A percentile compares a stretch with the other conserved stretches of the same genome.
phyloP scores from a whole-genome alignment of 2,113 vertebrate species.

The Gallinago jamesoni region DNA sequence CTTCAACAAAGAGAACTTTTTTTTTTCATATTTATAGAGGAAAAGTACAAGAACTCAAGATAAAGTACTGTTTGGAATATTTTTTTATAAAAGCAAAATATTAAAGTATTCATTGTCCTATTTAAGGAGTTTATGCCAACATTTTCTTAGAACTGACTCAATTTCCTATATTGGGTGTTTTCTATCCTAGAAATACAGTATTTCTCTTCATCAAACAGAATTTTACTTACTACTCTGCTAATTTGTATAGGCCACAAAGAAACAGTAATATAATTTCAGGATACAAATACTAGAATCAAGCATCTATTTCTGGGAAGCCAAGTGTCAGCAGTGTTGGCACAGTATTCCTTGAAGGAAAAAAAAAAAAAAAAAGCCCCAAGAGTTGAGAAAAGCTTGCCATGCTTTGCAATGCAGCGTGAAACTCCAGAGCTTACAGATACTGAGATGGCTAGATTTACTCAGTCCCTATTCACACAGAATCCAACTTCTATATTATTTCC shows the following conservation, averaged over 20 bases:
- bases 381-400: neutral
- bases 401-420: neutral
- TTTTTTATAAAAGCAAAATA: neutral
- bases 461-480: neutral
- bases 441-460: neutral
- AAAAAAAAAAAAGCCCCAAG: fast-evolving
- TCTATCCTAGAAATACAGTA: neutral
- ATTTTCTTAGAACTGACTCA: neutral
- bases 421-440: neutral
- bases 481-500: neutral
- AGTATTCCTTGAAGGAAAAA: neutral
- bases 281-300: conserved; percentile 22
- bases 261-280: conserved; percentile 14
- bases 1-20: neutral
- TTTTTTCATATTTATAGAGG: neutral
- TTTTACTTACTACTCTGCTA: neutral
- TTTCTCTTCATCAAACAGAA: neutral
- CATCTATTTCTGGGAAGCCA: conserved; percentile 36
- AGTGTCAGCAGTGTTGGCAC: neutral
- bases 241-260: neutral
- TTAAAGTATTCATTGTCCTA: neutral
- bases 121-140: neutral
- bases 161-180: neutral
- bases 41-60: neutral
- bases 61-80: neutral